A percentile compares a stretch with the other conserved stretches of the same genome.
These are phyloP conservation scores for Monomorium pharaonis DNA, from an alignment of 1,140 invertebrate species.

Conservation along the genomic window DNA sequence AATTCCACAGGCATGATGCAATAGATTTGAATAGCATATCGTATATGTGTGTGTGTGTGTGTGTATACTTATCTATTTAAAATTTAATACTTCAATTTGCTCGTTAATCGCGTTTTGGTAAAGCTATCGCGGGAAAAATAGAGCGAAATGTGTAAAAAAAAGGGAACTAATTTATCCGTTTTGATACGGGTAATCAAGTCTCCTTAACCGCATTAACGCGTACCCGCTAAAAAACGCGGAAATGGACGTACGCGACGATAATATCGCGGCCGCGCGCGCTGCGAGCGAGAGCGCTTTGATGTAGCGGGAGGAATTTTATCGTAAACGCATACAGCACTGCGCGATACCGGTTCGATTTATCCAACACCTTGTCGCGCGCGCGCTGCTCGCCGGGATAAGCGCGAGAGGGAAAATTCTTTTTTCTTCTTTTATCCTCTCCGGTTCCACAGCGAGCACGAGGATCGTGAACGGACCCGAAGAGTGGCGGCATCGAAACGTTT, in stretches of 20 bases:
- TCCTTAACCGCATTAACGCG: slow-evolving; percentile 56
- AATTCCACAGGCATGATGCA: background rate
- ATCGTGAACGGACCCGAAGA: slow-evolving; percentile 63
- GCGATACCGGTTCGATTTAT: slow-evolving; percentile 62
- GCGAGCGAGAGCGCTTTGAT: slow-evolving; percentile 54
- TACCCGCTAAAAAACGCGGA: slow-evolving; percentile 55
- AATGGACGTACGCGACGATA: slow-evolving; percentile 44
- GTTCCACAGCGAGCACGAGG: slow-evolving; percentile 11
- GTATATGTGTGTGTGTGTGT: no score
- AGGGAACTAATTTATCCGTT: slow-evolving; percentile 45
- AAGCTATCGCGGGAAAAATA: slow-evolving; percentile 30
- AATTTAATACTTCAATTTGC: background rate
- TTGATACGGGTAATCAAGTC: slow-evolving; percentile 58
- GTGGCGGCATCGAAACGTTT: slow-evolving; percentile 72
- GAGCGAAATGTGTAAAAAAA: slow-evolving; percentile 20
- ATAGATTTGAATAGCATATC: background rate
- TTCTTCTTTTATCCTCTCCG: slow-evolving; percentile 62
- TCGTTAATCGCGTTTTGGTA: slow-evolving; percentile 17
- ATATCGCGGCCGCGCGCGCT: slow-evolving; percentile 11
- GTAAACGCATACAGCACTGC: slow-evolving; percentile 28
- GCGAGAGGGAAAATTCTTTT: background rate
- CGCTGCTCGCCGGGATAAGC: background rate
- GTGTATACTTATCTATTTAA: background rate
- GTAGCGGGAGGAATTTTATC: slow-evolving; percentile 53
- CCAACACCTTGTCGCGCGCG: slow-evolving; percentile 62